Evolutionary conservation across 2,113 vertebrate genomes (phyloP).

Genomic region (Lagopus muta): DNA sequence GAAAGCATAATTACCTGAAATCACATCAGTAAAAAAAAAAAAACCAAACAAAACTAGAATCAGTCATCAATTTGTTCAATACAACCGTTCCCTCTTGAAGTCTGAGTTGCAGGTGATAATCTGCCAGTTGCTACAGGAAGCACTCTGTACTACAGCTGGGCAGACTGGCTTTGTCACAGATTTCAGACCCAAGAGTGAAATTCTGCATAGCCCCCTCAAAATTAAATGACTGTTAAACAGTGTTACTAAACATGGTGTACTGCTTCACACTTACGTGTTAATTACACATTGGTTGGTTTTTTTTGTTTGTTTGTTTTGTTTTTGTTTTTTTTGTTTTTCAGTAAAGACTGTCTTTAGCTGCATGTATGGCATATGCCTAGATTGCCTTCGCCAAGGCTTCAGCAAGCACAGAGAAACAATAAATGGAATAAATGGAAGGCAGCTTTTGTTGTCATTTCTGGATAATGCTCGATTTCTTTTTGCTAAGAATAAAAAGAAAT

Average conservation of each 20-base stretch:
- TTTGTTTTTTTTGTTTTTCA: background rate
- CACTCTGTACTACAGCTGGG: background rate
- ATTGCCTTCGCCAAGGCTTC: background rate
- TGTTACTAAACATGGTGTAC: background rate
- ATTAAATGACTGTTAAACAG: background rate
- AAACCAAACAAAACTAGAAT: background rate
- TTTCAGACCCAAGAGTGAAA: background rate
- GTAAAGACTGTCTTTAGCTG: background rate
- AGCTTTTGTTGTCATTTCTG: background rate
- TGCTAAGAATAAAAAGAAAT: background rate
- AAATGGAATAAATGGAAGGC: background rate
- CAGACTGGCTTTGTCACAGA: background rate
- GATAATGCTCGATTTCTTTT: background rate
- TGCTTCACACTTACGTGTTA: background rate
- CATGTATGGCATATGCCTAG: background rate
- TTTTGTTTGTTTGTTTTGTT: background rate
- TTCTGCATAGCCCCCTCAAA: background rate
- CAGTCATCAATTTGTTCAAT: background rate
- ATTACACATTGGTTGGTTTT: background rate
- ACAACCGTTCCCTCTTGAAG: background rate
- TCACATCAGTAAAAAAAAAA: background rate
- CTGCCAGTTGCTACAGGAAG: background rate
- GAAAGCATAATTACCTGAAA: background rate
- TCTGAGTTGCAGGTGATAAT: fast-evolving
- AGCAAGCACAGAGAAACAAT: background rate